Base-by-base conservation (phyloP, 2,888 invertebrate species). In the Steromphala cineraria region DNA sequence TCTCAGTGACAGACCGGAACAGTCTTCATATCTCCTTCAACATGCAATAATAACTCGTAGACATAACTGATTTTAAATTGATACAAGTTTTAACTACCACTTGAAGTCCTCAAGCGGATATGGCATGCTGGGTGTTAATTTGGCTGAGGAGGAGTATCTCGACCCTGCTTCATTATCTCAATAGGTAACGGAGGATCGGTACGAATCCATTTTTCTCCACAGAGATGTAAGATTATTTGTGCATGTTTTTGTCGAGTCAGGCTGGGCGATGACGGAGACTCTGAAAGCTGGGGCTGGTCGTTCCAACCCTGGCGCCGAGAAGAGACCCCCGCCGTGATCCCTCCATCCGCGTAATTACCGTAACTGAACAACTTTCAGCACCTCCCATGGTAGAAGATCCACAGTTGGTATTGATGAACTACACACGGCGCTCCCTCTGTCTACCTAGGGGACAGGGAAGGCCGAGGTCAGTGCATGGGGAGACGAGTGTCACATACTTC, bases 191-290 rank as follows among this genome's bases (percentile, higher is more conserved):
- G 15, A 7, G 40, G 36, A 71, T 36, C 71, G 40, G 71, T 71
- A 71, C 71, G 40, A 71, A 71, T 71, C 71, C 71, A 71, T 71
- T 71, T 71, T 71, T 71, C 71, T 71, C 19, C 40, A 40, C n/a
- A 71, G 40, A 71, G 71, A 71, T 71, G 71, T 71, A 71, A 71
- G 71, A 71, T 71, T 71, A 36, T 36, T 71, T 71, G 4, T 71
- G 71, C 71, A 40, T 40, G 71, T 71, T 71, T 40, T 71, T 71
- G 71, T 31, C 71, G 71, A 40, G 36, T 31, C 71, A 71, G 71
- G 19, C 71, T n/a, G 71, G 17, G 71, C 40, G 71, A 36, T 71
- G 71, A 71, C 71, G 36, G 71, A 71, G 71, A 19, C 19, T 31
- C 19, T 40, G 31, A 36, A 31, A 40, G 28, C 36, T 36, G 71